Base-by-base conservation (phyloP, 1,140 invertebrate genomes). In the Eriosoma lanigerum region DNA sequence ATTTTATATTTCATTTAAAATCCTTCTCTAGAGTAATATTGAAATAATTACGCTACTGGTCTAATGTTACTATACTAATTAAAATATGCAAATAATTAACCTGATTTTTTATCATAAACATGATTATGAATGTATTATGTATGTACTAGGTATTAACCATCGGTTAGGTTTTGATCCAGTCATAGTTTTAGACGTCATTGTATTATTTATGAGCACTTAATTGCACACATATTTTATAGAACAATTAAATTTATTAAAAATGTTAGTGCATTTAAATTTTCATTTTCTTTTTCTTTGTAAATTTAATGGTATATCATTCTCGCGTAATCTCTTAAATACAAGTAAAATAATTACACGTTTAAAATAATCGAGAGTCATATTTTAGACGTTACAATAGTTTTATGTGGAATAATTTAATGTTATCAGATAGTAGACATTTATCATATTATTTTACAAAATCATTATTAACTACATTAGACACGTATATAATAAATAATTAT, bases 201-300 rank as follows among this genome's bases (percentile, higher is more conserved):
- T 8, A n/a, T 68, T 24, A 68, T 68, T 64, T 64, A 68, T 68
- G 64, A 21, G n/a, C 64, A 9, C 24, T 13, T 46, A 68, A 21
- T 4, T 15, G 26, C 12, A 12, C 12, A 4, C 38, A 68, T 68
- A 68, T 68, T 68, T 68, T 46, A 68, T 21, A 68, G 64, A 15
- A 46, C 38, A 46, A 46, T 68, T 46, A 68, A 24, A 24, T 46
- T 24, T 46, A 68, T 68, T 68, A 46, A 46, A n/a, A 21, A 68
- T 68, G 44, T 68, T 46, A 68, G 12, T 46, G 29, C 12, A 46
- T 21, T 24, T 68, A 38, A 68, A 46, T 24, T 68, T 6, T 68
- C 21, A 24, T 46, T 0, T 44, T 68, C 46, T n/a, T 68, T 21
- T 68, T 46, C 13, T 24, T 13, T 6, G n/a, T n/a, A n/a, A n/a